Conservation (phyloP, 2,797 vertebrate species). For the Falco cherrug region DNA sequence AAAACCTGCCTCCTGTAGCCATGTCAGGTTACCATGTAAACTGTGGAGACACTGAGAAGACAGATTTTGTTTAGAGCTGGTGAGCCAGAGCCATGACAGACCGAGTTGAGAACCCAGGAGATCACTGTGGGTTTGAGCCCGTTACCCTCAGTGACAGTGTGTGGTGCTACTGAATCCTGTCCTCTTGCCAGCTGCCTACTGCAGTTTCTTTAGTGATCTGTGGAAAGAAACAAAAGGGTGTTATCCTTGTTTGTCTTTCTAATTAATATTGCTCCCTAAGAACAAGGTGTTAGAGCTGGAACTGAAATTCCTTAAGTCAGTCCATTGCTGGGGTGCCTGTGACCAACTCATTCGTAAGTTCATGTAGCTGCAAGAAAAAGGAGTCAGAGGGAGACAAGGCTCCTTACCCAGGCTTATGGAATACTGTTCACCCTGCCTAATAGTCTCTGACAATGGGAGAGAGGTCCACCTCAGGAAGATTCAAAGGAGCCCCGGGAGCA, state of each 20-base stretch:
- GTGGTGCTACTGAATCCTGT: background rate
- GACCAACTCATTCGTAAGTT: background rate
- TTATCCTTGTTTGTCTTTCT: background rate
- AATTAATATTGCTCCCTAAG: background rate
- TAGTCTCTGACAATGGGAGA: background rate
- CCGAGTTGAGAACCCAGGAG: background rate
- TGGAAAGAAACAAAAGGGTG: background rate
- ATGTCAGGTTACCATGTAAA: background rate
- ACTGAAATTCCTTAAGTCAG: background rate
- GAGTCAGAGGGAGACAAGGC: background rate
- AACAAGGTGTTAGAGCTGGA: background rate
- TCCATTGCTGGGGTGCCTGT: background rate
- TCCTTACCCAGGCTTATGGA: background rate
- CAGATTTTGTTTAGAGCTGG: background rate
- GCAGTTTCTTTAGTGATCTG: background rate
- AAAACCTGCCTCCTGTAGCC: background rate
- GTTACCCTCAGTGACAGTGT: background rate
- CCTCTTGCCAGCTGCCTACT: fast-evolving
- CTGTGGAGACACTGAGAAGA: background rate
- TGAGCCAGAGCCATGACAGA: background rate
- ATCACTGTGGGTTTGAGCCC: background rate
- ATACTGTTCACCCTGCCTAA: background rate
- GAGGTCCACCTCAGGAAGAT: background rate
- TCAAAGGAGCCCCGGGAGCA: background rate
- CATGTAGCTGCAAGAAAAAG: background rate